Conservation (phyloP, 2,797 vertebrate species). For the Smutsia gigantea region DNA sequence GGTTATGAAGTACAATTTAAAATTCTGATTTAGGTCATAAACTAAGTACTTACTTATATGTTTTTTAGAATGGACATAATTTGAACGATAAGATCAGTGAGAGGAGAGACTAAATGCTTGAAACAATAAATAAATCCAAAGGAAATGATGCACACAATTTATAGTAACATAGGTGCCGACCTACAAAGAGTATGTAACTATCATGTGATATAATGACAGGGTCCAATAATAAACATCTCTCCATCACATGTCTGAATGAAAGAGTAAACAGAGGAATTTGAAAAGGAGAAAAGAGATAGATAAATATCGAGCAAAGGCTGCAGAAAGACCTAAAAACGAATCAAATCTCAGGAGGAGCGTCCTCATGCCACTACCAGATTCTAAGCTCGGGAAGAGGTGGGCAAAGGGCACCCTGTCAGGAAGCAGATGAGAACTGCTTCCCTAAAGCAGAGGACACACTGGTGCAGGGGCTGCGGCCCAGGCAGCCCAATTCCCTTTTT, state of each 20-base stretch:
- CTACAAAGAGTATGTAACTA: too few species aligned
- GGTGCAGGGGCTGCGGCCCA: neutral
- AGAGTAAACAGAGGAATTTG: neutral
- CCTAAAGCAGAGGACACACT: rapidly evolving
- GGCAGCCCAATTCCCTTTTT: neutral
- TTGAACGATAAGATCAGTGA: neutral
- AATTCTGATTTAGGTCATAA: constrained; percentile 15
- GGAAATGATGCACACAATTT: rapidly evolving
- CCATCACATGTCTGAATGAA: neutral
- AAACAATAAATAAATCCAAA: neutral
- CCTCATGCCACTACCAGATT: neutral
- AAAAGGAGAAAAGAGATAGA: neutral
- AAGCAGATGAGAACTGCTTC: rapidly evolving
- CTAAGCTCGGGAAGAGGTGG: neutral
- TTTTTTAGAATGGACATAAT: neutral
- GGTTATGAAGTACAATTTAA: neutral
- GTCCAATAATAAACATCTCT: rapidly evolving
- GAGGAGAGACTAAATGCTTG: neutral
- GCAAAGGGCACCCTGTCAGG: rapidly evolving
- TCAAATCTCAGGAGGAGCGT: too few species aligned
- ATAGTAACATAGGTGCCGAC: rapidly evolving
- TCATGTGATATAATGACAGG: neutral
- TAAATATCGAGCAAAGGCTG: neutral
- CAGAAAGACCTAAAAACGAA: neutral
- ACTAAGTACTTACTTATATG: neutral